Base-by-base conservation (phyloP, 2,113 vertebrate genomes). In the Phoxinus phoxinus region DNA sequence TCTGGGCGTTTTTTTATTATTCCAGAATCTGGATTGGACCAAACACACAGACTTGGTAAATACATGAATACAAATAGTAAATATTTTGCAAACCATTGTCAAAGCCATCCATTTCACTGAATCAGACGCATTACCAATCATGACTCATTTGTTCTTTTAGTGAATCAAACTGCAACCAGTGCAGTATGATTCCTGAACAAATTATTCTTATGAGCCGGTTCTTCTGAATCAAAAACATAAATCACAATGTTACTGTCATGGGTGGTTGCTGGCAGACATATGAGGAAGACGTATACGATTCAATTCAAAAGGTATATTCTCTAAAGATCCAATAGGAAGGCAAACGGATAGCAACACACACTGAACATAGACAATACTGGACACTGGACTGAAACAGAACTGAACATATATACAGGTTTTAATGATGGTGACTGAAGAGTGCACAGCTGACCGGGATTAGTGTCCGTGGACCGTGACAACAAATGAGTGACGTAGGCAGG, bases 11-110 rank as follows among this genome's bases (percentile, higher is more conserved):
- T 92, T 93, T 92, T 94, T 91, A 90, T 94, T 85, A 72, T 90
- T 83, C 87, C 93, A 90, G 87, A 95, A 92, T 92, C 96, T 97
- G 96, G 85, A 27, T 8, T 67, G 3, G 87, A 85, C 74, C 6
- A 92, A 81, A 65, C 15, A 83, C 12, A 77, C 53, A 84, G 27
- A 71, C 21, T 37, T 27, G 59, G 3, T 61, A 21, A 44, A 51
- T 53, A 53, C 25, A 51, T 11, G 7, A 32, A 53, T 76, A 27
- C 27, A 46, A 13, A 44, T 44, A 76, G 46, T 53, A 76, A 19
- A 25, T 53, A 51, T 71, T 71, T 71, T 11, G 19, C 32, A 69
- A 37, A 69, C 19, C 17, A 71, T 8, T 67, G 17, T 67, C 3
- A 35, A 35, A 67, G 63, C 32, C 65, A 19, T 30, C 15, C 6